A percentile compares a stretch with the other conserved stretches of the same genome.
Evolutionary conservation across 2,113 vertebrate species (phyloP).

Genomic region (Oxyura jamaicensis): DNA sequence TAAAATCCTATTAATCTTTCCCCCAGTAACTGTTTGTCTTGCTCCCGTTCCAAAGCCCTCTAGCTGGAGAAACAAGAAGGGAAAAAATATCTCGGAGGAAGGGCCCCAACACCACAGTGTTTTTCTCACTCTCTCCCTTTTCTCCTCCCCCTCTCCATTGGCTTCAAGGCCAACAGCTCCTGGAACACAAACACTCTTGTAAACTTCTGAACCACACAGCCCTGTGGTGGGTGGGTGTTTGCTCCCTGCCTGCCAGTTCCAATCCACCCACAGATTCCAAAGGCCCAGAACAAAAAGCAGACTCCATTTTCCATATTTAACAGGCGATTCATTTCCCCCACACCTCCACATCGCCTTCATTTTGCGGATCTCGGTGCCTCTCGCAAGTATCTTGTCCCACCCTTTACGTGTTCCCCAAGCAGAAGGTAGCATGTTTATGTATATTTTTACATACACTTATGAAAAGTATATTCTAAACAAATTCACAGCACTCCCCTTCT

Average conservation of each 20-base stretch:
- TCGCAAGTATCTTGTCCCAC: not conserved
- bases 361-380: not conserved
- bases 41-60: slow-evolving; percentile 35
- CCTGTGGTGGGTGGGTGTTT: slow-evolving; percentile 74
- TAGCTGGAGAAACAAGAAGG: slow-evolving; percentile 29
- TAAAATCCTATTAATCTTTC: not conserved
- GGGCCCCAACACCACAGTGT: slow-evolving; percentile 62
- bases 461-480: not conserved
- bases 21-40: slow-evolving; percentile 1
- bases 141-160: slow-evolving; percentile 54
- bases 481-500: not conserved
- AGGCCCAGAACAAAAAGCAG: slow-evolving; percentile 70
- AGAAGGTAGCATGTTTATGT: not conserved
- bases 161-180: slow-evolving; percentile 71
- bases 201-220: slow-evolving; percentile 76
- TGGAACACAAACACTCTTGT: slow-evolving; percentile 72
- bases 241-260: slow-evolving; percentile 70
- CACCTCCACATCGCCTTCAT: not conserved
- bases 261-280: slow-evolving; percentile 76
- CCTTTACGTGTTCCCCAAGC: not conserved
- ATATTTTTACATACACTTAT: not conserved
- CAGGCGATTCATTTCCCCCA: not conserved
- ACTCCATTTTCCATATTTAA: slow-evolving; percentile 66
- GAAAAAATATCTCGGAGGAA: slow-evolving; percentile 58
- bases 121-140: slow-evolving; percentile 62